Conservation (phyloP, 2,888 invertebrate species). For the Lissocephala sabroskyi region DNA sequence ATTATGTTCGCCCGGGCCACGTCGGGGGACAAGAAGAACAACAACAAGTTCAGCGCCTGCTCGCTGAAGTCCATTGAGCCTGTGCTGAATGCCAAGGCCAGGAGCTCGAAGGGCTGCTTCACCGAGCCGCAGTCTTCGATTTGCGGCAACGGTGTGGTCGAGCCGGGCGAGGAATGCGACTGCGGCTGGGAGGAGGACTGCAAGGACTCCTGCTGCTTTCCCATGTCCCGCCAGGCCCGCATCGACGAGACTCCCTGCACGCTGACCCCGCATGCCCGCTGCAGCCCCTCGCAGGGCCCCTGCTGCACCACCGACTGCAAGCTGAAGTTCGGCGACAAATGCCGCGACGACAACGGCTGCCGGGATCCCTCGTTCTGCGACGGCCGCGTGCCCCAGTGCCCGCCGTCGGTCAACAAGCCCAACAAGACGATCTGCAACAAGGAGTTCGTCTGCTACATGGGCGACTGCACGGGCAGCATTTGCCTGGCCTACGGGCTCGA, state of each 20-base stretch:
- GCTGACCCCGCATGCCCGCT: slow-evolving; percentile 79
- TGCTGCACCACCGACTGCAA: slow-evolving; percentile 93
- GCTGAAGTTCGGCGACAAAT: slow-evolving; percentile 89
- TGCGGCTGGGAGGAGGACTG: slow-evolving; percentile 99
- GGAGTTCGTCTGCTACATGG: slow-evolving; percentile 97
- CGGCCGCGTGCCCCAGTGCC: slow-evolving; percentile 91
- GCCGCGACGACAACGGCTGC: slow-evolving; percentile 94
- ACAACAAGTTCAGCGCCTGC: slow-evolving; percentile 97
- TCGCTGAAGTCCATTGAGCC: slow-evolving; percentile 93
- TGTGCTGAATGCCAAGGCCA: slow-evolving; percentile 92
- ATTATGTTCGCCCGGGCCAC: slow-evolving; percentile 99
- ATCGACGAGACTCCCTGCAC: slow-evolving; percentile 88
- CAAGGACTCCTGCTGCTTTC: slow-evolving; percentile 93
- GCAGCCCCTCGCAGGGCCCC: slow-evolving; percentile 82
- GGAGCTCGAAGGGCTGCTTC: slow-evolving; percentile 92
- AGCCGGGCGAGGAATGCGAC: slow-evolving; percentile 97
- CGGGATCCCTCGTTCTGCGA: slow-evolving; percentile 94
- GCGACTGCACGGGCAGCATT: slow-evolving; percentile 97
- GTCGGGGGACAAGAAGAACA: slow-evolving; percentile 97
- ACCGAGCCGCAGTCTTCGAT: slow-evolving; percentile 94
- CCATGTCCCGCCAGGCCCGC: slow-evolving; percentile 87
- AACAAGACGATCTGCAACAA: slow-evolving; percentile 97
- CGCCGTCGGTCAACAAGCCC: slow-evolving; percentile 91
- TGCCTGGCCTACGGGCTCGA: slow-evolving; percentile 96
- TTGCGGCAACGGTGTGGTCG: slow-evolving; percentile 98